Base-by-base conservation (phyloP, 2,113 vertebrate genomes). In the Solenodon paradoxus region DNA sequence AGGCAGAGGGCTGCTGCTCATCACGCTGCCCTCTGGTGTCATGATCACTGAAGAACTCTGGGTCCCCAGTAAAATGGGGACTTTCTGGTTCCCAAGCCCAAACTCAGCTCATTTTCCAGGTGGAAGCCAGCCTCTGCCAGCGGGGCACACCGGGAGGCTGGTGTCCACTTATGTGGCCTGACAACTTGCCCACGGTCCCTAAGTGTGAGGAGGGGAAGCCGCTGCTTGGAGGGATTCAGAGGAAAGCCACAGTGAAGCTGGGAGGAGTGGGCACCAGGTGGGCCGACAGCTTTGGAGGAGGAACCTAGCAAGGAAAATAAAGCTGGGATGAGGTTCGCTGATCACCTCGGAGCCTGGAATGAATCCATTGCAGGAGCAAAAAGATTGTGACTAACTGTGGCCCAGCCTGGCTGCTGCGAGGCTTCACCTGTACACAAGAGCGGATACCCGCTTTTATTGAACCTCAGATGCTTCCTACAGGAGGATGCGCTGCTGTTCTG, bases 291-390 rank as follows among this genome's bases (percentile, higher is more conserved):
- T 38, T 28, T 38, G 15, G 66, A 55, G 68, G 57, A 66, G 71
- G 78, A 72, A 68, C 49, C 42, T 53, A 1, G 4, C 1, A 4
- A 42, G 63, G 63, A 32, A 45, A 42, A 45, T 3, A 8, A 38
- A 92, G 49, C 16, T 7, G 64, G 55, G 51, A 13, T 28, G 74
- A 69, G 69, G 68, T 35, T 55, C 12, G 0, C 30, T 16, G 6
- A 3, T 74, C 42, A 32, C 30, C 55, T 1, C 2, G 15, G 57
- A 59, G 40, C 10, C 1, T 1, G n/a, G 32, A 6, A 5, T n/a
- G 5, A 16, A 1, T 12, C n/a, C n/a, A n/a, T n/a, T n/a, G n/a
- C n/a, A n/a, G n/a, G n/a, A n/a, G n/a, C n/a, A n/a, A 38, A 79
- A 35, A n/a, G 17, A 42, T 5, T 5, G 32, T n/a, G 42, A 69